Evolutionary conservation across 1,140 invertebrate genomes (phyloP).

Genomic region (Calephelis nemesis): DNA sequence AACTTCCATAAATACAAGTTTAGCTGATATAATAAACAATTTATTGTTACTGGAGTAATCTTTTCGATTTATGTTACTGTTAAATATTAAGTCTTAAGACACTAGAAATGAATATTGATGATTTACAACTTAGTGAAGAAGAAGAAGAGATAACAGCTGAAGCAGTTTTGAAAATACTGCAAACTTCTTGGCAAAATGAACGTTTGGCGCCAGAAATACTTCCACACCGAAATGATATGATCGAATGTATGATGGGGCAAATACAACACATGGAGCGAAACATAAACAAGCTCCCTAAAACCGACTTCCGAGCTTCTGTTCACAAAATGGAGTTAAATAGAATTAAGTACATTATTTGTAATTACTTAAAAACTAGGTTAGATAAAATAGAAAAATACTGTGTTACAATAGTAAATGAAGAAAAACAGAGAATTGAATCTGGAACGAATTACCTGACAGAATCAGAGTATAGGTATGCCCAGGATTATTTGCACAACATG

Average conservation of each 20-base stretch:
- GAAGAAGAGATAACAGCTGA: slow-evolving; percentile 82
- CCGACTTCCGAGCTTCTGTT: slow-evolving; percentile 86
- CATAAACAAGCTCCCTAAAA: slow-evolving; percentile 84
- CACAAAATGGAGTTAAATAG: slow-evolving; percentile 91
- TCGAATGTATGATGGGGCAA: slow-evolving; percentile 91
- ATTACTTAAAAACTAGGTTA: slow-evolving; percentile 88
- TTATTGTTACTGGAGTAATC: no score
- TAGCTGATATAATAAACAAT: no score
- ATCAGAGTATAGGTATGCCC: slow-evolving; percentile 86
- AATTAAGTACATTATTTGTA: slow-evolving; percentile 89
- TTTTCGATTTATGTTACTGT: no score
- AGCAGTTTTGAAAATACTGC: slow-evolving; percentile 82
- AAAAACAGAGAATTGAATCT: slow-evolving; percentile 77
- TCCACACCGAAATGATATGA: slow-evolving; percentile 86
- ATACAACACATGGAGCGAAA: slow-evolving; percentile 91
- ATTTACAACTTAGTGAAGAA: slow-evolving; percentile 71
- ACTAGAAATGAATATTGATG: slow-evolving; percentile 42
- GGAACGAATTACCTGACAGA: slow-evolving; percentile 83
- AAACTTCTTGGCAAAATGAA: slow-evolving; percentile 92
- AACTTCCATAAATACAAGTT: no score
- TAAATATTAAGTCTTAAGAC: no score
- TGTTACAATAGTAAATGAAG: slow-evolving; percentile 84
- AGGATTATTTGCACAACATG: slow-evolving; percentile 69
- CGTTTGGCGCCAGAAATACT: slow-evolving; percentile 92
- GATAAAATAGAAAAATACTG: slow-evolving; percentile 90